These are phyloP conservation scores for Parus major DNA, from an alignment of 2,113 vertebrate genomes.

Conservation along the genomic window DNA sequence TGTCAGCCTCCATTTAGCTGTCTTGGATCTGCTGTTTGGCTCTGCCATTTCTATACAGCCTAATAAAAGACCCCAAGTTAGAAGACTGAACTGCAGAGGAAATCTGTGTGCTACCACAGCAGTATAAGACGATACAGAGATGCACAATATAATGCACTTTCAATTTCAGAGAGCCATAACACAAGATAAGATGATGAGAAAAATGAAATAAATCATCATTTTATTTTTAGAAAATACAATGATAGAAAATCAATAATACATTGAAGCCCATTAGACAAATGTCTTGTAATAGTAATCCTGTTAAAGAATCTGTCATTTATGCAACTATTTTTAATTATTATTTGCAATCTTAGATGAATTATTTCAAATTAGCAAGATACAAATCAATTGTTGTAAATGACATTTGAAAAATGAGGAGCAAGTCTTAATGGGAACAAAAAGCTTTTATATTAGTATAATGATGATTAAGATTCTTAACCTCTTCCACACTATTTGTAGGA, in stretches of 20 bases:
- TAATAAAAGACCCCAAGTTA: not conserved
- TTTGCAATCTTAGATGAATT: conserved; percentile 19
- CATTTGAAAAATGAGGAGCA: conserved; percentile 14
- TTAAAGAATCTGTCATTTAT: conserved; percentile 1
- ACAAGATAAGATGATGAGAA: not conserved
- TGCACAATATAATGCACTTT: not conserved
- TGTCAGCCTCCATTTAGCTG: not conserved
- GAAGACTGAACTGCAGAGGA: not conserved
- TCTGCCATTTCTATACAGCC: not conserved
- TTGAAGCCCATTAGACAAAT: conserved; percentile 33
- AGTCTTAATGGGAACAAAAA: conserved; percentile 10
- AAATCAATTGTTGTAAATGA: conserved; percentile 16
- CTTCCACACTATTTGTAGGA: not conserved
- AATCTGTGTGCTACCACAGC: not conserved
- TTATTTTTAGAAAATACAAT: conserved; percentile 31
- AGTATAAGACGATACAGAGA: not conserved
- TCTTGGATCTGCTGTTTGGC: not conserved
- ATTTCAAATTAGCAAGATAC: conserved; percentile 38
- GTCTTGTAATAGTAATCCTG: conserved; percentile 20
- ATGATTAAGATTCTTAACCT: not conserved
- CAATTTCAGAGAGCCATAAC: conserved; percentile 5
- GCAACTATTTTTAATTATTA: not conserved
- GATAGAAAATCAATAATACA: conserved; percentile 39
- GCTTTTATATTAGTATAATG: conserved; percentile 6
- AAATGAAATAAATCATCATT: conserved; percentile 34